phyloP scores from a whole-genome alignment of 2,113 vertebrate species.

The Eulemur macaco region DNA sequence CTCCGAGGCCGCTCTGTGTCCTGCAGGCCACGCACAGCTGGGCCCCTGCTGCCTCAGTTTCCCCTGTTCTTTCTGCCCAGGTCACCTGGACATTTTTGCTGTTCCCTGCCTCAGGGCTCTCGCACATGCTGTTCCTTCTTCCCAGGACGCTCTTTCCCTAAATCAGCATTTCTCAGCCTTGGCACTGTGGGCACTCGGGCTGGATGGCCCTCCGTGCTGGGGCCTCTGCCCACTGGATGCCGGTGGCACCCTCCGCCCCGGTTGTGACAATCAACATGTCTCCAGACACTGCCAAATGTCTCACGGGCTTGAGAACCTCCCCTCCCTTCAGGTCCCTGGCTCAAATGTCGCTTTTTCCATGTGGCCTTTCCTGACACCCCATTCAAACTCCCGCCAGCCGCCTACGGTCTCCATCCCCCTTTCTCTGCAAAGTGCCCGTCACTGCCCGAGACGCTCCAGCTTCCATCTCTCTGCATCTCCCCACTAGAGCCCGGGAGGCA shows the following conservation, averaged over 20 bases:
- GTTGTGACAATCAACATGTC: fast-evolving
- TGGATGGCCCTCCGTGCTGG: fast-evolving
- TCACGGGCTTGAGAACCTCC: fast-evolving
- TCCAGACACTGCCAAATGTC: fast-evolving
- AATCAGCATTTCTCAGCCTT: not conserved
- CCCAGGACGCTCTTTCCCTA: not conserved
- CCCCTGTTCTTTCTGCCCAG: not conserved
- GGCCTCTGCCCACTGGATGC: no score
- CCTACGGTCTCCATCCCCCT: fast-evolving
- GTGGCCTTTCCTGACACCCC: not conserved
- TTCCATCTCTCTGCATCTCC: not conserved
- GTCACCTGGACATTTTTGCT: not conserved
- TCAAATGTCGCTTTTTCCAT: fast-evolving
- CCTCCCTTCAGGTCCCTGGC: not conserved
- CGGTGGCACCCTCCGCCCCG: not conserved
- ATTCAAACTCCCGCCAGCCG: fast-evolving
- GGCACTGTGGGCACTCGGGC: no score
- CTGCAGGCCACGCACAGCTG: fast-evolving
- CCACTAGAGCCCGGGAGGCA: not conserved
- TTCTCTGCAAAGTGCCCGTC: fast-evolving
- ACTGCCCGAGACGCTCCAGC: not conserved
- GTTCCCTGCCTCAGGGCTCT: not conserved
- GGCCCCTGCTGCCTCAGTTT: not conserved
- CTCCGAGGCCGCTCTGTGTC: not conserved
- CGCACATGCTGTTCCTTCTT: not conserved